These are phyloP conservation scores for Sorex fumeus DNA, from an alignment of 2,113 vertebrate genomes.

Conservation along the genomic window DNA sequence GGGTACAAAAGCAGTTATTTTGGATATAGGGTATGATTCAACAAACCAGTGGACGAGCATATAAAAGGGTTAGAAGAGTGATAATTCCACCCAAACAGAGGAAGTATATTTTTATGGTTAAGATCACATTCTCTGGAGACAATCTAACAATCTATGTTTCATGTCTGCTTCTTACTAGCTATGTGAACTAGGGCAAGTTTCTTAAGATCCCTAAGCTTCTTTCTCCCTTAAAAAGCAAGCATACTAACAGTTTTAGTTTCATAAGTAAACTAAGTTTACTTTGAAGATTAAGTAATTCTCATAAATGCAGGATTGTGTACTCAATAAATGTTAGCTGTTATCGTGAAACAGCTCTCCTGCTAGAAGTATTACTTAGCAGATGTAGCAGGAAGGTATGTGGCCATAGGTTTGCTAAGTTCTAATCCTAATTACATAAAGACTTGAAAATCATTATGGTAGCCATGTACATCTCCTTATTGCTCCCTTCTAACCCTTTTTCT, in stretches of 20 bases:
- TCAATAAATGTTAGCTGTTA: slow-evolving; percentile 50
- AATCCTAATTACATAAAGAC: slow-evolving; percentile 40
- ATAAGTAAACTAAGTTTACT: background rate
- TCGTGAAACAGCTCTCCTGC: slow-evolving; percentile 21
- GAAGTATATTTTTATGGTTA: background rate
- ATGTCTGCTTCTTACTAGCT: background rate
- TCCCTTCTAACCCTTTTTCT: background rate
- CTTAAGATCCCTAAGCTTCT: background rate
- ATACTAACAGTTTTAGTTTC: slow-evolving; percentile 8
- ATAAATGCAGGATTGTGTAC: background rate
- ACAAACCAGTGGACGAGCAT: slow-evolving; percentile 7
- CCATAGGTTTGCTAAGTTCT: slow-evolving; percentile 25
- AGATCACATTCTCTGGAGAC: slow-evolving; percentile 14
- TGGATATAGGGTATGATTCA: background rate
- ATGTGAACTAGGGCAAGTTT: background rate
- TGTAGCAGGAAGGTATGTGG: background rate
- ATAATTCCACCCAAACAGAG: background rate
- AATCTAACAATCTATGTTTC: background rate
- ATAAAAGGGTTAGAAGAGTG: background rate
- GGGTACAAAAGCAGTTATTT: background rate
- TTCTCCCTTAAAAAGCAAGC: background rate
- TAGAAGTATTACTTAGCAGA: slow-evolving; percentile 17
- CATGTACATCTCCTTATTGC: background rate
- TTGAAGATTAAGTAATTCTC: slow-evolving; percentile 8
- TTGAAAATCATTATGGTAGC: slow-evolving; percentile 11